Evolutionary conservation across 2,113 vertebrate species (phyloP).

Genomic region (Coturnix japonica): DNA sequence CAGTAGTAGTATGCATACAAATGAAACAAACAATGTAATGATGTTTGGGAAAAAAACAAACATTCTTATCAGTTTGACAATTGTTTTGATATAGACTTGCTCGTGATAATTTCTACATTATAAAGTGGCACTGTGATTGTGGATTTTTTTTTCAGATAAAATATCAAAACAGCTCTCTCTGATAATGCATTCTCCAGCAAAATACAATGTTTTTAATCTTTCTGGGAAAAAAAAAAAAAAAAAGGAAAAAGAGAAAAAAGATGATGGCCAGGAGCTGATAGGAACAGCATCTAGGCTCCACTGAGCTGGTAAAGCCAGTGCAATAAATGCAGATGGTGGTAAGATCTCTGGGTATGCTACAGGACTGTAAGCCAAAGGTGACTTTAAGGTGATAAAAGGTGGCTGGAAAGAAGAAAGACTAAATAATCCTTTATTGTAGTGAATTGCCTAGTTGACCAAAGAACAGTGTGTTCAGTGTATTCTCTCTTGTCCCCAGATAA

Average conservation of each 20-base stretch:
- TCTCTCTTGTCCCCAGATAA: background rate
- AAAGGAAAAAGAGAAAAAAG: background rate
- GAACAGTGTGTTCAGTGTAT: background rate
- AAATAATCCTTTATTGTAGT: background rate
- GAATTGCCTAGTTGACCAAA: background rate
- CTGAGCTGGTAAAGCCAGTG: background rate
- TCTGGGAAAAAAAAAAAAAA: background rate
- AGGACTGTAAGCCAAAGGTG: background rate
- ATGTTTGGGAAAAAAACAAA: background rate
- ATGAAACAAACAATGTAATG: background rate
- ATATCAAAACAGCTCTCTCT: background rate
- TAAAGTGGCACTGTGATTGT: background rate
- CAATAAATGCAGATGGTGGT: background rate
- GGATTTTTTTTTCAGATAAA: background rate
- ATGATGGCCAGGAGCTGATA: background rate
- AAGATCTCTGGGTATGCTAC: background rate
- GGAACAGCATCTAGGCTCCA: background rate
- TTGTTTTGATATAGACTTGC: background rate
- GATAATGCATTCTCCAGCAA: background rate
- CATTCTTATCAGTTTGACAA: background rate
- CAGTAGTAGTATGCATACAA: background rate
- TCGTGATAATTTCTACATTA: background rate
- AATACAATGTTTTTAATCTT: background rate
- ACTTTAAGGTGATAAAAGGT: background rate
- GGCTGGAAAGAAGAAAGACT: background rate